Conservation (phyloP, 2,797 vertebrate genomes). For the Triplophysa bombifrons region DNA sequence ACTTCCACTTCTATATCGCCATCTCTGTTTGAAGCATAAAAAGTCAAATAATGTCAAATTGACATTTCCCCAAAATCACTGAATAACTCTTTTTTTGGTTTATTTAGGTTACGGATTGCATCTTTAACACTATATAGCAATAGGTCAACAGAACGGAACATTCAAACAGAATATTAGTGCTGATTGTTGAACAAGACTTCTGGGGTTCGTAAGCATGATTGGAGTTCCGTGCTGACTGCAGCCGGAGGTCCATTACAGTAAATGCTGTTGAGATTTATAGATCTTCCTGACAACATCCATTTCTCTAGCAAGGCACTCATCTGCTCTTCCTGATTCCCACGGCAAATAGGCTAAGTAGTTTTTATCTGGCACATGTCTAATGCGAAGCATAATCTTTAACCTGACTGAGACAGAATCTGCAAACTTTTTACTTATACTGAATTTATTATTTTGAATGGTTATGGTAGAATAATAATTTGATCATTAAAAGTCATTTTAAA, state of each 20-base stretch:
- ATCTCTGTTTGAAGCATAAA: too few relatives aligned
- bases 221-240: constrained; percentile 37
- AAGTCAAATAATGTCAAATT: too few relatives aligned
- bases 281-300: constrained; percentile 54
- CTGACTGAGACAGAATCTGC: neutral
- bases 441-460: too few relatives aligned
- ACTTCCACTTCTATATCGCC: too few relatives aligned
- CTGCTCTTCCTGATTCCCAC: constrained; percentile 27
- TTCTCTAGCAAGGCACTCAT: constrained; percentile 29
- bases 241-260: constrained; percentile 65
- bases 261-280: constrained; percentile 61
- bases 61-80: too few relatives aligned
- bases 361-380: constrained; percentile 19
- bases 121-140: neutral
- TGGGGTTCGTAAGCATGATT: constrained; percentile 7
- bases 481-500: neutral
- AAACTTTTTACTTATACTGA: too few relatives aligned
- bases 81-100: too few relatives aligned
- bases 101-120: too few relatives aligned
- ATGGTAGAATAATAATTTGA: too few relatives aligned
- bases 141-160: neutral
- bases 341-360: constrained; percentile 23
- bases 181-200: constrained; percentile 20
- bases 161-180: constrained; percentile 14
- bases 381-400: neutral